Percentiles rank a stretch among this genome's conserved stretches.
Conservation (phyloP, 2,113 vertebrate genomes). For the Eretmochelys imbricata region DNA sequence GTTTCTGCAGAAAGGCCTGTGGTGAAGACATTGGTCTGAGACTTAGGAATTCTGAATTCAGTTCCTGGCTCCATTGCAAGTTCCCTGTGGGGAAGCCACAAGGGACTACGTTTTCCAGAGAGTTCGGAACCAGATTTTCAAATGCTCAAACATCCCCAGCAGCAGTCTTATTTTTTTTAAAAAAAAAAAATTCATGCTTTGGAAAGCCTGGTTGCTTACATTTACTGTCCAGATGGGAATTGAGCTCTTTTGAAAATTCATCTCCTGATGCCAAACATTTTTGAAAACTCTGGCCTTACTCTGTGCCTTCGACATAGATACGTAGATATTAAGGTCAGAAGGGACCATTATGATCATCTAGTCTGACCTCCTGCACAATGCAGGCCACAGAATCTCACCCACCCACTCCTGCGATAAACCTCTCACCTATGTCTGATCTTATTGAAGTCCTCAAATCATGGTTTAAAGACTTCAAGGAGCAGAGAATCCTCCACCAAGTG, state of each 20-base stretch:
- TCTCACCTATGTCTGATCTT: no score
- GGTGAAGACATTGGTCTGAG: neutral
- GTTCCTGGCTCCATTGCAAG: neutral
- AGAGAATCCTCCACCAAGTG: no score
- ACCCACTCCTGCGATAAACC: no score
- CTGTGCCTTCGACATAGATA: neutral
- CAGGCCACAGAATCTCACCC: no score
- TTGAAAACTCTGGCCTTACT: neutral
- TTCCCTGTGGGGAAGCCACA: neutral
- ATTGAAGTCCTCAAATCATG: no score
- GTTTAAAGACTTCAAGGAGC: no score
- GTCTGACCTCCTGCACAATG: no score
- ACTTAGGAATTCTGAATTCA: neutral
- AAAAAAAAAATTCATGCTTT: neutral
- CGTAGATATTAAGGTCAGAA: no score
- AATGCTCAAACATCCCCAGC: neutral
- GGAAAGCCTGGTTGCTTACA: neutral
- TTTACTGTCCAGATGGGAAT: neutral
- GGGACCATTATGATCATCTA: no score
- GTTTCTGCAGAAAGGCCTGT: neutral
- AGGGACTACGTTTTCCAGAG: neutral
- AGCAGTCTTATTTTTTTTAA: neutral
- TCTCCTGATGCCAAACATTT: neutral
- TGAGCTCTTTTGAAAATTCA: neutral
- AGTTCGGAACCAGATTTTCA: neutral